A percentile compares a stretch with the other conserved stretches of the same genome.
phyloP scores from a whole-genome alignment of 1,140 invertebrate genomes.

The Alviniconcha marisindica region DNA sequence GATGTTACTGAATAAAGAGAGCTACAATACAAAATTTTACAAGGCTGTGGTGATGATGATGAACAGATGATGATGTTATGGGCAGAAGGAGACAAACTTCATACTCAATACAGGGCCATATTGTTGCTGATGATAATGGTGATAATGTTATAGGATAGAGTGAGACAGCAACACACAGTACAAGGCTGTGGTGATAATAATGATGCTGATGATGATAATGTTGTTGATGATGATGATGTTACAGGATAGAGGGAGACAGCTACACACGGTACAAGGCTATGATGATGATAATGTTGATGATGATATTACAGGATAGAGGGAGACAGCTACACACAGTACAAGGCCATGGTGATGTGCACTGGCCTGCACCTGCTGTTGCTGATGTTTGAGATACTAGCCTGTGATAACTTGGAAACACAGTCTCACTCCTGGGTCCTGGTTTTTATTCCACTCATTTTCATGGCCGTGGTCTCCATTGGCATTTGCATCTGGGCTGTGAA shows the following conservation, averaged over 20 bases:
- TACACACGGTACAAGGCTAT: conserved; percentile 97
- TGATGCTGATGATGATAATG: too few species aligned
- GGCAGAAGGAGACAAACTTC: conserved; percentile 95
- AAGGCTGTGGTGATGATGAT: conserved; percentile 83
- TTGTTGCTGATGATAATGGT: too few species aligned
- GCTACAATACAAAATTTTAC: conserved; percentile 97
- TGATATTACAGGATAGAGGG: conserved; percentile 86
- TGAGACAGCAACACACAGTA: conserved; percentile 97
- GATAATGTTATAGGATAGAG: conserved; percentile 86
- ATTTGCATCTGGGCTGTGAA: conserved; percentile 99
- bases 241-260: conserved; percentile 93
- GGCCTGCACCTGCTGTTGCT: conserved; percentile 94
- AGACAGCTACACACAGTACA: conserved; percentile 97
- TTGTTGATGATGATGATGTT: too few species aligned
- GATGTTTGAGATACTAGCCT: conserved; percentile 97
- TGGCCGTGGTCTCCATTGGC: conserved; percentile 96
- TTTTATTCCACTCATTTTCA: conserved; percentile 97
- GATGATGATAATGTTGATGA: too few species aligned
- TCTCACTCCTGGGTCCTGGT: conserved; percentile 91
- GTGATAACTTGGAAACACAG: conserved; percentile 93
- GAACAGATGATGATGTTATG: conserved; percentile 75
- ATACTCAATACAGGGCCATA: conserved; percentile 97
- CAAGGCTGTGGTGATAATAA: conserved; percentile 83
- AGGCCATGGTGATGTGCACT: conserved; percentile 96
- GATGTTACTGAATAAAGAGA: conserved; percentile 88